Conservation (phyloP, 2,888 invertebrate species). For the Andrena minutula region DNA sequence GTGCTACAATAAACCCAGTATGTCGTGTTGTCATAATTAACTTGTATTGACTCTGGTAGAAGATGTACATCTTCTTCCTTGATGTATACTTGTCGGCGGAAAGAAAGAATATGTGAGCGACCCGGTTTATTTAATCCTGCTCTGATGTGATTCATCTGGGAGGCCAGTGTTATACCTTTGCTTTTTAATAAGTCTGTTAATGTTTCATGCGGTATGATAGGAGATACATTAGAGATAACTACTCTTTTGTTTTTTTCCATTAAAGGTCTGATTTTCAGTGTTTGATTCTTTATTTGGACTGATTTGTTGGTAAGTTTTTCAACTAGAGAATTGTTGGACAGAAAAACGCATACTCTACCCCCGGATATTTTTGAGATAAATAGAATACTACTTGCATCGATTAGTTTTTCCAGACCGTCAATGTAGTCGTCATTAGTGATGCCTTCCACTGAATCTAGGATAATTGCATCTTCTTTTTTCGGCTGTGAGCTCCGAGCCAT, state of each 20-base stretch:
- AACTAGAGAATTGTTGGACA: background rate
- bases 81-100: background rate
- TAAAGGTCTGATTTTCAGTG: background rate
- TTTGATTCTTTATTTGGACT: background rate
- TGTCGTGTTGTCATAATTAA: background rate
- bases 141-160: background rate
- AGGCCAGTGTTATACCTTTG: background rate
- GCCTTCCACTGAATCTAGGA: background rate
- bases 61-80: background rate
- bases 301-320: background rate
- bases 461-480: background rate
- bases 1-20: too few relatives aligned
- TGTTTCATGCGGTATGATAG: background rate
- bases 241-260: background rate
- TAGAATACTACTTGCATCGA: background rate
- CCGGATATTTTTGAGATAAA: background rate
- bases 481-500: background rate
- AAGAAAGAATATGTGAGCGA: background rate
- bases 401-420: background rate
- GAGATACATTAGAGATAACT: background rate
- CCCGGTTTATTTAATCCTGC: conserved; percentile 2
- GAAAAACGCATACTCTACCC: background rate
- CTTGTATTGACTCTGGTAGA: background rate
- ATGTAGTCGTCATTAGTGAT: background rate
- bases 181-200: background rate